phyloP scores from a whole-genome alignment of 2,797 vertebrate genomes.

The Lagocephalus sceleratus region DNA sequence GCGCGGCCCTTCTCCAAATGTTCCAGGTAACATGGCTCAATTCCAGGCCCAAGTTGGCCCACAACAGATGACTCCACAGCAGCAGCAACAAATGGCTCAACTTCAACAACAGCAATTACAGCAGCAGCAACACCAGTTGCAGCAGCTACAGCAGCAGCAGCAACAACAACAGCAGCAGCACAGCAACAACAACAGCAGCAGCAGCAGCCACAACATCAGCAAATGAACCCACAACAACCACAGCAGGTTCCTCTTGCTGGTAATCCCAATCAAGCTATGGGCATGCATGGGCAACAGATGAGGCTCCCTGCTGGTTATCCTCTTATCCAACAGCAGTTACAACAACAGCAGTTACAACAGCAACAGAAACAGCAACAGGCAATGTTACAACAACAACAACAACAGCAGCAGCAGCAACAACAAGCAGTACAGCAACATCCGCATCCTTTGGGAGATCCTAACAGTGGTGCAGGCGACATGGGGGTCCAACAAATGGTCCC shows the following conservation, averaged over 20 bases:
- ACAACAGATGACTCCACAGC: constrained; percentile 80
- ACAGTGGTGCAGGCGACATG: constrained; percentile 74
- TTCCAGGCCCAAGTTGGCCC: constrained; percentile 87
- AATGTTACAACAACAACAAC: constrained; percentile 62
- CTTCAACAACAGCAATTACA: constrained; percentile 78
- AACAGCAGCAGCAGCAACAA: constrained; percentile 72
- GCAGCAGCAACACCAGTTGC: constrained; percentile 76
- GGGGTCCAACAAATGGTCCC: constrained; percentile 88
- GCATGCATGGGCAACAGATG: constrained; percentile 91
- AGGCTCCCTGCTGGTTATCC: constrained; percentile 83
- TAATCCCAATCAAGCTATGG: constrained; percentile 88
- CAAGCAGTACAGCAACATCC: constrained; percentile 77
- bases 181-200: constrained; percentile 82
- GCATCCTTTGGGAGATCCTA: constrained; percentile 84
- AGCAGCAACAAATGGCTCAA: constrained; percentile 80
- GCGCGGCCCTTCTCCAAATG: constrained; percentile 89
- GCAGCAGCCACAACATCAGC: constrained; percentile 78
- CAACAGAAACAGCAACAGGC: constrained; percentile 63
- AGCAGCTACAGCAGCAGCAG: constrained; percentile 77
- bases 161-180: constrained; percentile 76
- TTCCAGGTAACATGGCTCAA: constrained; percentile 89
- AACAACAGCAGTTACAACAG: constrained; percentile 70
- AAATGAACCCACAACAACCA: constrained; percentile 77
- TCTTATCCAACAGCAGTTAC: constrained; percentile 87
- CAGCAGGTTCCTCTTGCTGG: constrained; percentile 84